Percentiles rank a stretch among this genome's conserved stretches.
Conservation (phyloP, 2,888 invertebrate genomes). For the Platerodrilus igneus region DNA sequence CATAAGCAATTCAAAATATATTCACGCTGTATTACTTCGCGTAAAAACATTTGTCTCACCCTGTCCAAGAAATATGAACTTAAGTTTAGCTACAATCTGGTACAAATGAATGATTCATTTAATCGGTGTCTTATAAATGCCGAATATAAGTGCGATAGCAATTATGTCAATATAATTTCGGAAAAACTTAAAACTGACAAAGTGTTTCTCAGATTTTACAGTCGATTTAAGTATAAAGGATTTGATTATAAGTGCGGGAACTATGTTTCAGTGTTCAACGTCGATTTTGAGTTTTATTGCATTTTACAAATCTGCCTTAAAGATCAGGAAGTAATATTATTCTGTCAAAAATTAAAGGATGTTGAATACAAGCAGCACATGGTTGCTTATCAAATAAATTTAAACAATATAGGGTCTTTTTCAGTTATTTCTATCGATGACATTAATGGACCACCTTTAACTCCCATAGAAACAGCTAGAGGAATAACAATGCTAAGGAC, state of each 20-base stretch:
- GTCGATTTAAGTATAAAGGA: slow-evolving; percentile 9
- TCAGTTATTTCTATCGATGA: slow-evolving; percentile 11
- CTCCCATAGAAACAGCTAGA: slow-evolving; percentile 19
- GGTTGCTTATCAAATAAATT: slow-evolving; percentile 8
- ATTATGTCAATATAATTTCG: slow-evolving; percentile 15
- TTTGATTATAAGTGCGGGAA: slow-evolving; percentile 12
- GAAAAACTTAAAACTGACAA: slow-evolving; percentile 12
- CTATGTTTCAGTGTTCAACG: slow-evolving; percentile 14
- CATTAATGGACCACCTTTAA: slow-evolving; percentile 18
- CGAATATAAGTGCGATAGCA: slow-evolving; percentile 14
- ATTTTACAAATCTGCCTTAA: slow-evolving; percentile 17
- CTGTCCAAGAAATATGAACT: slow-evolving; percentile 30
- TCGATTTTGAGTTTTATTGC: slow-evolving; percentile 16
- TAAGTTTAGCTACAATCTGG: slow-evolving; percentile 26
- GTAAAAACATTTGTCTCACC: slow-evolving; percentile 32
- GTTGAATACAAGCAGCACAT: slow-evolving; percentile 7
- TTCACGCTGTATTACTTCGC: slow-evolving; percentile 29
- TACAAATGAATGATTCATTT: background rate
- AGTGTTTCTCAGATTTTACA: slow-evolving; percentile 15
- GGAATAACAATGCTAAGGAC: slow-evolving; percentile 19
- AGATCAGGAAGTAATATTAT: slow-evolving; percentile 10
- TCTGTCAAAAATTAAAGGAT: slow-evolving; percentile 11
- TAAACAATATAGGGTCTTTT: slow-evolving; percentile 9
- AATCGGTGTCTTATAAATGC: slow-evolving; percentile 3
- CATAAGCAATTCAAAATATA: slow-evolving; percentile 29